Evolutionary conservation across 2,888 invertebrate genomes (phyloP).

Genomic region (Diachrysia chrysitis): DNA sequence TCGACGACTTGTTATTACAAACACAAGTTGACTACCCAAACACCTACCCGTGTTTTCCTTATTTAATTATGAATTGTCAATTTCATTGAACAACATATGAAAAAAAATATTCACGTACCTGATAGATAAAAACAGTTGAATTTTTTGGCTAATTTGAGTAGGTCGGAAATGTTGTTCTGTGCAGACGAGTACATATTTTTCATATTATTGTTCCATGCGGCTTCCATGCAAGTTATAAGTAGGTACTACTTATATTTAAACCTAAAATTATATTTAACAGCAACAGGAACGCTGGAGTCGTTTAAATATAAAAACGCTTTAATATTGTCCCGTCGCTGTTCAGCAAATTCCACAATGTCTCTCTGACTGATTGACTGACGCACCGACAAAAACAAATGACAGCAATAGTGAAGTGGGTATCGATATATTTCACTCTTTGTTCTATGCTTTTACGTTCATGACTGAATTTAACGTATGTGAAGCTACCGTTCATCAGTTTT

Average conservation of each 20-base stretch:
- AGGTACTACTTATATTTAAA: constrained; percentile 26
- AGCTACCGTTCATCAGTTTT: neutral
- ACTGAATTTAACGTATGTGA: neutral
- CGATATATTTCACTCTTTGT: neutral
- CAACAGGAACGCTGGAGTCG: constrained; percentile 24
- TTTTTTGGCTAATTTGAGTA: constrained; percentile 94
- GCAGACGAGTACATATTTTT: constrained; percentile 85
- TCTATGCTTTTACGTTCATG: neutral
- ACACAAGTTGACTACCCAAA: constrained; percentile 33
- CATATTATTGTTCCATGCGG: constrained; percentile 78
- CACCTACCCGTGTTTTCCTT: constrained; percentile 28
- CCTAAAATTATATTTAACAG: constrained; percentile 30
- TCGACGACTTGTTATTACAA: constrained; percentile 52
- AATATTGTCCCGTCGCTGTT: constrained; percentile 44
- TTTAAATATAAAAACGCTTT: constrained; percentile 39
- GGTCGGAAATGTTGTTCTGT: constrained; percentile 84
- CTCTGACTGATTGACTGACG: constrained; percentile 28
- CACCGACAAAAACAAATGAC: constrained; percentile 49
- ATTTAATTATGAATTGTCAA: constrained; percentile 12
- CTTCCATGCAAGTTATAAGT: constrained; percentile 40
- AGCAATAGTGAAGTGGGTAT: constrained; percentile 25
- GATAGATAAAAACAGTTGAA: constrained; percentile 97
- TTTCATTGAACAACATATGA: constrained; percentile 11
- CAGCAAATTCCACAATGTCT: constrained; percentile 56
- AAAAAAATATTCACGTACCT: constrained; percentile 86